Base-by-base conservation (phyloP, 2,113 vertebrate genomes). In the Mixornis gularis region DNA sequence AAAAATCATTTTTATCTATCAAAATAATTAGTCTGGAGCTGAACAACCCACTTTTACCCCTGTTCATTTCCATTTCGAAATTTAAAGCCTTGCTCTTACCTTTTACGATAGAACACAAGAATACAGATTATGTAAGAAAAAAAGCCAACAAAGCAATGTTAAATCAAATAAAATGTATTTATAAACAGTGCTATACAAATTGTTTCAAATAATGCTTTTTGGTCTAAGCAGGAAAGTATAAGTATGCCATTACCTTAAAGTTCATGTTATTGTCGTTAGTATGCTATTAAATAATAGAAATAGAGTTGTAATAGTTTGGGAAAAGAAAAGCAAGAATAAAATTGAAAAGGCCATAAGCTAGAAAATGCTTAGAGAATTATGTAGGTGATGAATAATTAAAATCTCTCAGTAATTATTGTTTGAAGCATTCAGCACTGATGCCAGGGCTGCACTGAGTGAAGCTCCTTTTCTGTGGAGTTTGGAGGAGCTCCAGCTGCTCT, bases 11-110 rank as follows among this genome's bases (percentile, higher is more conserved):
- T 62, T 19, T 40, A 19, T 51, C 72, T 83, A 51, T 72, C 12
- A 78, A 60, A 90, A 69, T 41, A 8, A 26, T 59, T 46, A 10
- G 0, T 62, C 32, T 94, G 27, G 13, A 69, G 24, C 8, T 60
- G 7, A 81, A 14, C 11, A 60, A 27, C 29, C 30, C 2, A 5
- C 25, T 58, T 69, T 5, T 9, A 22, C 2, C 9, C 5, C 43
- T 17, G 1, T 56, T 87, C 10, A 53, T 3, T 4, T 62, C 14
- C 8, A 27, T 48, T 55, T 58, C 20, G 3, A 41, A 59, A 15
- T 7, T 53, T 63, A 2, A 79, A 88, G 12, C 48, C n/a, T 52
- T 0, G 0, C 18, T 72, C 5, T 63, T 1, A 6, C 8, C 10
- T 74, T 62, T 71, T 56, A 36, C 0, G 0, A 26, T 5, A 43